Conservation (phyloP, 92 coral and sea anemone species). For the Parazoanthus atlanticus region DNA sequence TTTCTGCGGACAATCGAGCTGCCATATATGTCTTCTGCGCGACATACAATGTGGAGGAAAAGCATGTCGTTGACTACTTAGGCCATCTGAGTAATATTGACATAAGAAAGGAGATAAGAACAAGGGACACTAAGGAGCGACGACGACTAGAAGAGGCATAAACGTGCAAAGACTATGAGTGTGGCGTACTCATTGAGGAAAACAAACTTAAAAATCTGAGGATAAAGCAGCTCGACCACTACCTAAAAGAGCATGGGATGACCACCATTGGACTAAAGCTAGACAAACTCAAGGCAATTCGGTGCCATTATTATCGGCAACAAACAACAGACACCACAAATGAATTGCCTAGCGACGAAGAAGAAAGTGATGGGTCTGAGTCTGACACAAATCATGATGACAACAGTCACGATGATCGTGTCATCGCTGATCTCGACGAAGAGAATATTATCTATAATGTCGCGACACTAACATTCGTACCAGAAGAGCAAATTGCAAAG, state of each 20-base stretch:
- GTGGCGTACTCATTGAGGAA: no score
- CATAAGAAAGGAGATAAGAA: no score
- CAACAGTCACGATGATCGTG: conserved; percentile 8
- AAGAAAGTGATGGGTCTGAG: background rate
- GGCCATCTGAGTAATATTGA: no score
- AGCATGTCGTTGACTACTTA: no score
- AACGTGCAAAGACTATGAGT: no score
- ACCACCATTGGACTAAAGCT: conserved; percentile 41
- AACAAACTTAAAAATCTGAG: conserved; percentile 11
- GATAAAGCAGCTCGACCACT: conserved; percentile 33
- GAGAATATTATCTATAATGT: background rate
- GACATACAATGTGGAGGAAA: no score
- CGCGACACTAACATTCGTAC: background rate
- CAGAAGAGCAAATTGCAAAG: conserved; percentile 8
- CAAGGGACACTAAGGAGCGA: no score
- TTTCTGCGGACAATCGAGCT: no score
- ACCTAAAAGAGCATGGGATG: conserved; percentile 29
- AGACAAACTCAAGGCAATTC: conserved; percentile 33
- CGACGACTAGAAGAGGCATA: no score
- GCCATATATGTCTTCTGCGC: no score
- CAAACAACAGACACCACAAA: conserved; percentile 32
- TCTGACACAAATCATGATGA: conserved; percentile 16
- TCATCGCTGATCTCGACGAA: conserved; percentile 22
- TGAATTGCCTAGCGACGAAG: no score
- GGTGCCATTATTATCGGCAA: background rate